Percentiles rank a stretch among this genome's conserved stretches.
Conservation (phyloP, 2,888 invertebrate genomes). For the Amphimallon solstitiale region DNA sequence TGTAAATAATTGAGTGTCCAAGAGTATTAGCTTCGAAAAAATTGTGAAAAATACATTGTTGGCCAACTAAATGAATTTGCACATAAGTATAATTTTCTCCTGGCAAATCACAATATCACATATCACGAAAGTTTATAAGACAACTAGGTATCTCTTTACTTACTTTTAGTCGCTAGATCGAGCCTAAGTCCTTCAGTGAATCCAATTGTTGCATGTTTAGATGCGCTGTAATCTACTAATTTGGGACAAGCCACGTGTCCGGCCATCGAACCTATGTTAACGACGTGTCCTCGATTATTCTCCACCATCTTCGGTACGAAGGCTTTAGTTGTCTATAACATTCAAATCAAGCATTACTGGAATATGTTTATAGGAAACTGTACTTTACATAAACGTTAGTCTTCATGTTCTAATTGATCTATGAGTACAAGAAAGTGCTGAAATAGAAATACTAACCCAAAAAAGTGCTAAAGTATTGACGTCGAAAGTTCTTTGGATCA, state of each 20-base stretch:
- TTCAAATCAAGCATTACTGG: neutral
- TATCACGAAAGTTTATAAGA: too few relatives aligned
- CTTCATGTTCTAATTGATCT: too few relatives aligned
- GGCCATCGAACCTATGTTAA: slow-evolving; percentile 87
- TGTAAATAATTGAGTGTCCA: too few relatives aligned
- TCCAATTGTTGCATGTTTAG: slow-evolving; percentile 90
- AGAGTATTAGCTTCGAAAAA: too few relatives aligned
- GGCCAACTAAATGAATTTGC: too few relatives aligned
- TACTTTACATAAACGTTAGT: too few relatives aligned
- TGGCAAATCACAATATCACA: too few relatives aligned
- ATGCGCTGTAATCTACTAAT: slow-evolving; percentile 92
- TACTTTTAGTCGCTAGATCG: slow-evolving; percentile 71
- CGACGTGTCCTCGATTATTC: slow-evolving; percentile 88
- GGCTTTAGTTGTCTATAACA: slow-evolving; percentile 86
- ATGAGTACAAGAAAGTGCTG: too few relatives aligned
- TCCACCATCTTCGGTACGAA: slow-evolving; percentile 92
- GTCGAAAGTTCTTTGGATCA: slow-evolving; percentile 87
- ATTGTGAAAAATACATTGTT: too few relatives aligned
- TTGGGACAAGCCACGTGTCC: slow-evolving; percentile 82
- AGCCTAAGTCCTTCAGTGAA: slow-evolving; percentile 76
- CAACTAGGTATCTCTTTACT: too few relatives aligned
- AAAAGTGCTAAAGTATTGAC: slow-evolving; percentile 92
- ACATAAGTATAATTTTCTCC: too few relatives aligned
- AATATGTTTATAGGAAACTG: slow-evolving; percentile 10
- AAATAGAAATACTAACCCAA: slow-evolving; percentile 80